These are phyloP conservation scores for Misgurnus anguillicaudatus DNA, from an alignment of 2,113 vertebrate genomes.

Conservation along the genomic window DNA sequence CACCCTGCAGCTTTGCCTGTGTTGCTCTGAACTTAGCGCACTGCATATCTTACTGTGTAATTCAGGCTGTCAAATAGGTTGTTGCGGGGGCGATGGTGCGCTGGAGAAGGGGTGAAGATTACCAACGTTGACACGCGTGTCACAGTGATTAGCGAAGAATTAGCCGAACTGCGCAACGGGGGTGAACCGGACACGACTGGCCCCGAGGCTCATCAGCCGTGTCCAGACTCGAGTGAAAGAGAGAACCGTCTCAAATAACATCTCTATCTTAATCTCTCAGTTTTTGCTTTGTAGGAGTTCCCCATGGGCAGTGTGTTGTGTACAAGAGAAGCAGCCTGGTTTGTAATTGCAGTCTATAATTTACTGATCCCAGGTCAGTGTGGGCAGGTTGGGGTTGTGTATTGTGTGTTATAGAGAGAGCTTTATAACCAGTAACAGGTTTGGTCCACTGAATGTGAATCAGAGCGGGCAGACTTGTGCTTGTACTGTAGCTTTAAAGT, in stretches of 20 bases:
- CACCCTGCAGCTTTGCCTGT: conserved; percentile 32
- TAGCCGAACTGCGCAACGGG: conserved; percentile 48
- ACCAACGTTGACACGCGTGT: conserved; percentile 54
- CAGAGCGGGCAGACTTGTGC: conserved; percentile 43
- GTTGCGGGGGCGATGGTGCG: conserved; percentile 48
- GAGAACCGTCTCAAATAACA: conserved; percentile 12
- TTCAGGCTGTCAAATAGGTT: conserved; percentile 49
- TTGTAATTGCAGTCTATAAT: conserved; percentile 56
- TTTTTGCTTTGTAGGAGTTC: conserved; percentile 40
- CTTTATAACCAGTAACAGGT: conserved; percentile 48
- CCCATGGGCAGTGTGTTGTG: background rate
- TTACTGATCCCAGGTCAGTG: conserved; percentile 41
- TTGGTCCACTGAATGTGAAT: conserved; percentile 45
- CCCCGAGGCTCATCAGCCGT: conserved; percentile 47
- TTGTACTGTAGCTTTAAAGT: conserved; percentile 21
- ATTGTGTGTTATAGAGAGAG: conserved; percentile 35
- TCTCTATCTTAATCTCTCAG: conserved; percentile 27
- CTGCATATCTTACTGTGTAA: conserved; percentile 49
- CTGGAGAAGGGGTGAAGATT: conserved; percentile 39
- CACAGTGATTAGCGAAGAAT: conserved; percentile 57
- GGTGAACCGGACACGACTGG: conserved; percentile 24
- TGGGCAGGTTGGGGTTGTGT: conserved; percentile 44
- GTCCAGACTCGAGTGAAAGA: conserved; percentile 21
- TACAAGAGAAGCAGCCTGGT: background rate
- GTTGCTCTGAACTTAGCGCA: conserved; percentile 35